Conservation (phyloP, 2,888 invertebrate species). For the Panzeria rudis region DNA sequence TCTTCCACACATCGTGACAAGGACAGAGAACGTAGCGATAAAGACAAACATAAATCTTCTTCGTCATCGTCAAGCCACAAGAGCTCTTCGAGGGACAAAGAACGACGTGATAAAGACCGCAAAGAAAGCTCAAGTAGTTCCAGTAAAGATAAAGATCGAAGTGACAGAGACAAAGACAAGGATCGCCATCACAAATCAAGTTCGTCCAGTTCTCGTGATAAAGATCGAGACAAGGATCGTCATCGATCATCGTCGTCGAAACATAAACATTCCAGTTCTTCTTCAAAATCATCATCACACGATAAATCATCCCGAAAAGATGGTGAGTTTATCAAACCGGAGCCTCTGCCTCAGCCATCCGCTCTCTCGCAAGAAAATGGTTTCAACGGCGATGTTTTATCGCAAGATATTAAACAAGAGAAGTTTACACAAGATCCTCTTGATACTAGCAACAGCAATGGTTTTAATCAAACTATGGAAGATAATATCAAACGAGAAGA, state of each 20-base stretch:
- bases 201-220: conserved; percentile 78
- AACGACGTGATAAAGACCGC: conserved; percentile 80
- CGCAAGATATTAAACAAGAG: conserved; percentile 66
- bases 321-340: conserved; percentile 80
- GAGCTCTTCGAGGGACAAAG: conserved; percentile 80
- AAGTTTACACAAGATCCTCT: conserved; percentile 55
- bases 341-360: conserved; percentile 78
- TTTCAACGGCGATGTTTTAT: conserved; percentile 69
- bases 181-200: conserved; percentile 82
- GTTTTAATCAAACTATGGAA: conserved; percentile 76
- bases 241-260: conserved; percentile 81
- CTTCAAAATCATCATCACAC: conserved; percentile 78
- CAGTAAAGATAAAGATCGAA: conserved; percentile 79
- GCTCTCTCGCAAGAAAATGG: conserved; percentile 75
- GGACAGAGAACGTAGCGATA: conserved; percentile 80
- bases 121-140: conserved; percentile 77
- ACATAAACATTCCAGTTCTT: conserved; percentile 83
- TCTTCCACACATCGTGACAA: conserved; percentile 82
- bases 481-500: conserved; percentile 79
- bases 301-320: conserved; percentile 80
- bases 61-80: conserved; percentile 80
- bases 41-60: conserved; percentile 83
- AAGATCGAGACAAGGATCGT: conserved; percentile 78
- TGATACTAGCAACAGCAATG: conserved; percentile 53
- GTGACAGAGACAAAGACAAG: conserved; percentile 79